A percentile compares a stretch with the other conserved stretches of the same genome.
Conservation (phyloP, 2,797 vertebrate species). For the Sitta carolinensis region DNA sequence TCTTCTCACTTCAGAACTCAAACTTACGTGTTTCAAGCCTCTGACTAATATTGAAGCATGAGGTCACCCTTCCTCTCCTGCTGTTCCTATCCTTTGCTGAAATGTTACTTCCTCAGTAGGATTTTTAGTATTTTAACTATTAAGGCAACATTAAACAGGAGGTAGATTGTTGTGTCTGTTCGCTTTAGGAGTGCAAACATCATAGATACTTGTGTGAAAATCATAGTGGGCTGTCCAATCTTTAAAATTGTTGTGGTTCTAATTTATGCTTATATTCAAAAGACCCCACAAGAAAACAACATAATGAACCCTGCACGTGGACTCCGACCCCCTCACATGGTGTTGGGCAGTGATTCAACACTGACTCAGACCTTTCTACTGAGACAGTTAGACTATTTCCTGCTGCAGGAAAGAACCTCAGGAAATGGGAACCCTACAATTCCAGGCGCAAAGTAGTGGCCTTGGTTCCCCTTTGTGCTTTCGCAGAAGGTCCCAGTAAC, state of each 20-base stretch:
- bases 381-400: not conserved
- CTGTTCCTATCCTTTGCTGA: not conserved
- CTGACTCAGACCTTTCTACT: not conserved
- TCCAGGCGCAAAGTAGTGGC: not conserved
- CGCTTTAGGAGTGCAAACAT: not conserved
- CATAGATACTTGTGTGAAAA: not conserved
- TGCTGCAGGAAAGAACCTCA: not conserved
- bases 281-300: not conserved
- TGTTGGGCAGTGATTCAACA: not conserved
- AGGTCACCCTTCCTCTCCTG: not conserved
- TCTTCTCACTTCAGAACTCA: not conserved
- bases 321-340: not conserved
- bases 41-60: not conserved
- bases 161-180: not conserved
- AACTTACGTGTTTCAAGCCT: not conserved
- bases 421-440: not conserved
- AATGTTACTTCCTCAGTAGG: not conserved
- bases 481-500: not conserved
- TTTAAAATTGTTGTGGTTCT: not conserved
- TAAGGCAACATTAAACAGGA: not conserved
- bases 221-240: not conserved
- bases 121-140: not conserved
- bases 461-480: not conserved
- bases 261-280: not conserved
- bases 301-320: rapidly evolving